These are phyloP conservation scores for Coremacera marginata DNA, from an alignment of 2,888 invertebrate genomes.

Conservation along the genomic window DNA sequence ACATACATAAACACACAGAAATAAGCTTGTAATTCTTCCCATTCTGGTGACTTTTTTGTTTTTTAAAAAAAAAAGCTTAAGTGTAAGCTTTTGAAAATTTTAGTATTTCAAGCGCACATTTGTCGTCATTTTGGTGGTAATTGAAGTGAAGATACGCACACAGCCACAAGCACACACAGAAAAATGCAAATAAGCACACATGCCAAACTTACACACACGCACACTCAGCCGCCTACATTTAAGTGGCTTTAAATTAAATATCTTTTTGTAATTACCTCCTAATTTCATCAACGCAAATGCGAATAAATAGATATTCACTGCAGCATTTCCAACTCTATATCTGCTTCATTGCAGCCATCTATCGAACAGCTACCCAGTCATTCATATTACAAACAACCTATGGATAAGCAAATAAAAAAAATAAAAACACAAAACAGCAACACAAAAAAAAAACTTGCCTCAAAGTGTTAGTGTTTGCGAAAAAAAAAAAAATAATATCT, in stretches of 20 bases:
- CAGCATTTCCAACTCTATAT: not conserved
- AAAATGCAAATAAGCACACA: not conserved
- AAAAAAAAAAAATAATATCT: not conserved
- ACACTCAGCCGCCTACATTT: too few species aligned
- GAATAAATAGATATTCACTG: not conserved
- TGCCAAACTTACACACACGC: not conserved
- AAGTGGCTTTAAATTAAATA: conserved; percentile 17
- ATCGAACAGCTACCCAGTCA: not conserved
- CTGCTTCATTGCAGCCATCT: not conserved
- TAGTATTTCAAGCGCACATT: conserved; percentile 16
- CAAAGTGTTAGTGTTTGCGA: not conserved
- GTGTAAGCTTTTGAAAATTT: conserved; percentile 24
- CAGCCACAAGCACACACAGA: not conserved
- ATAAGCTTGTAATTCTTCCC: conserved; percentile 12
- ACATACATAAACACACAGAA: not conserved
- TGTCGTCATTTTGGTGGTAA: conserved; percentile 4
- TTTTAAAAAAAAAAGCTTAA: conserved; percentile 2
- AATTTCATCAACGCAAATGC: not conserved
- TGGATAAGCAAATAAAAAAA: not conserved
- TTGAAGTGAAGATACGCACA: not conserved
- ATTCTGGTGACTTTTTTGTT: not conserved
- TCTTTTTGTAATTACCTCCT: too few species aligned
- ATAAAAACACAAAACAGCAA: too few species aligned
- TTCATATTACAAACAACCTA: not conserved
- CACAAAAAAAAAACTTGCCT: too few species aligned